Evolutionary conservation across 2,113 vertebrate species (phyloP).

Genomic region (Prionailurus bengalensis): DNA sequence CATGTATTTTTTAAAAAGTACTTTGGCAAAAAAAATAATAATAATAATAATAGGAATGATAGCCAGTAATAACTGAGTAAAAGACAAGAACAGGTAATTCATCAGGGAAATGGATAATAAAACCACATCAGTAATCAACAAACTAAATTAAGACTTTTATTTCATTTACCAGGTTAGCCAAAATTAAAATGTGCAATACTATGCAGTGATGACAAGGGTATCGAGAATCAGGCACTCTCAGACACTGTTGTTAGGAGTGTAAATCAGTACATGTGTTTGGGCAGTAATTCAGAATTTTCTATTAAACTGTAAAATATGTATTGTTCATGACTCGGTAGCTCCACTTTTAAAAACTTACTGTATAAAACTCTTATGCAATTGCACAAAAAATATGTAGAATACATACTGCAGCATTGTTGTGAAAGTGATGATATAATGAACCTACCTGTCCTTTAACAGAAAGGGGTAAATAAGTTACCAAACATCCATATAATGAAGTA

Average conservation of each 20-base stretch:
- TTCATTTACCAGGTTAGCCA: neutral
- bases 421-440: neutral
- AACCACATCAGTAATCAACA: neutral
- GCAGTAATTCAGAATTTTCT: neutral
- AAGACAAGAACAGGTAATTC: neutral
- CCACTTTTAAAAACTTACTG: slow-evolving; percentile 2
- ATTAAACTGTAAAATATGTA: neutral
- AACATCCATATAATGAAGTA: neutral
- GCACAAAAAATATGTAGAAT: neutral
- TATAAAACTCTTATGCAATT: neutral
- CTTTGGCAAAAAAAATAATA: neutral
- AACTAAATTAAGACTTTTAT: neutral
- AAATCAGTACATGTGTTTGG: neutral
- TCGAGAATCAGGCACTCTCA: neutral
- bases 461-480: slow-evolving; percentile 10
- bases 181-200: neutral
- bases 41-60: neutral
- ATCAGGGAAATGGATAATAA: neutral
- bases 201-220: neutral
- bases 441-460: neutral
- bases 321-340: neutral
- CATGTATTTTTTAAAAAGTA: neutral
- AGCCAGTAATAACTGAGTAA: neutral
- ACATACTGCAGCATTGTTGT: neutral
- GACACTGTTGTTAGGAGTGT: neutral